Evolutionary conservation across 1,140 invertebrate genomes (phyloP).

Genomic region (Helicorthomorpha holstii): DNA sequence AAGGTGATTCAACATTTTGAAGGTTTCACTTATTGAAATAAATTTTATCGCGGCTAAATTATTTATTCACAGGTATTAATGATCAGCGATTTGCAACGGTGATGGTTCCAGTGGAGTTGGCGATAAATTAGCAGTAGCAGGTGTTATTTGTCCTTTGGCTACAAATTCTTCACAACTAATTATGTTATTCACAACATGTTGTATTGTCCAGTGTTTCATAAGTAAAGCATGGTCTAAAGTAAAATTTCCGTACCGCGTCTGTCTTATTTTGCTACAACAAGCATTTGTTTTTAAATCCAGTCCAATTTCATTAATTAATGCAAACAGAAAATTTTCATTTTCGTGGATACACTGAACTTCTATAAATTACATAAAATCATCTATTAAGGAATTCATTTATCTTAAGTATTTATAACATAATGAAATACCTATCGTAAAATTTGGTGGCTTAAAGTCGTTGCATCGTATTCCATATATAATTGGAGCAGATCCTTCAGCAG

Average conservation of each 20-base stretch:
- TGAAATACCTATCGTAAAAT: conserved; percentile 63
- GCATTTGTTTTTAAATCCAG: conserved; percentile 57
- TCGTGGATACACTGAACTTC: conserved; percentile 76
- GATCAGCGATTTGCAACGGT: no score
- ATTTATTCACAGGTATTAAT: no score
- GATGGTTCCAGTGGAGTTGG: no score
- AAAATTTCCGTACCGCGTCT: conserved; percentile 66
- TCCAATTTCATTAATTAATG: conserved; percentile 61
- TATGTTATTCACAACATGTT: conserved; percentile 57
- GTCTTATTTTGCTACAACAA: conserved; percentile 55
- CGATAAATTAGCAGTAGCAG: no score
- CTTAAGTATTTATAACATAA: neutral
- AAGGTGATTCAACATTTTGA: no score
- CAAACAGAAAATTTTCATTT: conserved; percentile 49
- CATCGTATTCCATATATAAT: conserved; percentile 76
- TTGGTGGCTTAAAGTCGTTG: conserved; percentile 55
- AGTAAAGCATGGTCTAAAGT: conserved; percentile 54
- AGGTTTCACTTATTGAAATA: no score
- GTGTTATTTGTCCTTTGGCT: no score
- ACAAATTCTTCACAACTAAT: conserved; percentile 27
- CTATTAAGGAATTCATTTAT: neutral
- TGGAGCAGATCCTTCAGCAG: conserved; percentile 44
- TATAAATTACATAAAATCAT: conserved; percentile 27
- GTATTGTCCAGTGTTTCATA: conserved; percentile 60
- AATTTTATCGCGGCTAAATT: conserved; percentile 1